These are phyloP conservation scores for Rapana venosa DNA, from an alignment of 2,888 invertebrate species.

Conservation along the genomic window DNA sequence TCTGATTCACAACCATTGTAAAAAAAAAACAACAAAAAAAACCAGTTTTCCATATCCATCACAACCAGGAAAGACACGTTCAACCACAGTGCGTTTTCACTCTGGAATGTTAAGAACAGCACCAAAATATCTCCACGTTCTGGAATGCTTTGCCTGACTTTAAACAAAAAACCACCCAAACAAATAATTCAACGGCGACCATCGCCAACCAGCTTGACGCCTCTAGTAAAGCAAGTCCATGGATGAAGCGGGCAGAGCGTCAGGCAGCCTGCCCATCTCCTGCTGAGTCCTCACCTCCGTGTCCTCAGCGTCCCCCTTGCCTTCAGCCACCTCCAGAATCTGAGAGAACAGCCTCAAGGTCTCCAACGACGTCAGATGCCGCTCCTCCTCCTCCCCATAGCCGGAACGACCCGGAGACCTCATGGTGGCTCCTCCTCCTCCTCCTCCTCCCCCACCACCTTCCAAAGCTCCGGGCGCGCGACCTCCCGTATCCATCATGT, in stretches of 20 bases:
- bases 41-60: no score
- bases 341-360: slow-evolving; percentile 76
- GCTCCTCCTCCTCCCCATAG: slow-evolving; percentile 55
- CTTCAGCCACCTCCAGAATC: slow-evolving; percentile 74
- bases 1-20: no score
- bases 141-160: no score
- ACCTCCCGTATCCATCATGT: slow-evolving; percentile 68
- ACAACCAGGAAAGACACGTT: no score
- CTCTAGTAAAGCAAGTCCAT: slow-evolving; percentile 63
- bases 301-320: slow-evolving; percentile 68
- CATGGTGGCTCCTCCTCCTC: neutral
- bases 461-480: slow-evolving; percentile 32
- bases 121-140: no score
- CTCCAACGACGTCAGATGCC: slow-evolving; percentile 70
- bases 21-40: no score
- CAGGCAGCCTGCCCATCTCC: slow-evolving; percentile 50
- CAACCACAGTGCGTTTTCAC: no score
- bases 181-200: no score
- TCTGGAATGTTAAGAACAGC: no score
- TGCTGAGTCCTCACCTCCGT: slow-evolving; percentile 60
- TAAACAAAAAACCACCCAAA: no score
- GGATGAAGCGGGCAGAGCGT: slow-evolving; percentile 46
- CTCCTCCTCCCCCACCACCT: slow-evolving; percentile 26
- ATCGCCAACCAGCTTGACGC: no score
- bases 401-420: neutral